A percentile compares a stretch with the other conserved stretches of the same genome.
Conservation (phyloP, 1,140 invertebrate species). For the Ostrea edulis region DNA sequence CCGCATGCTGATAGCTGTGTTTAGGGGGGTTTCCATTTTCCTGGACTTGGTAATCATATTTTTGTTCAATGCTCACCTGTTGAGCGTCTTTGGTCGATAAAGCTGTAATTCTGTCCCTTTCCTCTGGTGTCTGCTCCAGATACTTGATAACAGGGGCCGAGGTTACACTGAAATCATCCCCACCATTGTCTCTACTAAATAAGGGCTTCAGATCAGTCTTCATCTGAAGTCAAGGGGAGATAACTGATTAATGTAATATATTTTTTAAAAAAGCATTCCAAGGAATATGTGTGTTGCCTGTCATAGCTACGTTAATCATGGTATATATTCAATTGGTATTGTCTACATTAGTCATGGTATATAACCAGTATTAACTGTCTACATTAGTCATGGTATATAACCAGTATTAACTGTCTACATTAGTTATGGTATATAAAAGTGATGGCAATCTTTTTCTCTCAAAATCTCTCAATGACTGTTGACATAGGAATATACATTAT, state of each 20-base stretch:
- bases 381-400: no score
- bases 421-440: no score
- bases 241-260: conserved; percentile 7
- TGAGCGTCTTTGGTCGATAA: not conserved
- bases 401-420: no score
- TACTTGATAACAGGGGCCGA: conserved; percentile 91
- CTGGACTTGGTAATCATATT: not conserved
- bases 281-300: not conserved
- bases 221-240: conserved; percentile 68
- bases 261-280: conserved; percentile 5
- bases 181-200: conserved; percentile 54
- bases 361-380: no score
- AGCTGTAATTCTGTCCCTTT: not conserved
- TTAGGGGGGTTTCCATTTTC: no score
- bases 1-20: no score
- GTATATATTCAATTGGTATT: no score
- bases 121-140: not conserved
- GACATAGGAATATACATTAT: no score
- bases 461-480: no score
- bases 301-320: not conserved
- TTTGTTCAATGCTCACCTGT: not conserved
- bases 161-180: conserved; percentile 81
- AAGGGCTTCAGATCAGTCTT: conserved; percentile 77
- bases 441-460: no score
- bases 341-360: no score